These are phyloP conservation scores for Pantelozetes paolii DNA, from an alignment of 2,888 invertebrate species.

Conservation along the genomic window DNA sequence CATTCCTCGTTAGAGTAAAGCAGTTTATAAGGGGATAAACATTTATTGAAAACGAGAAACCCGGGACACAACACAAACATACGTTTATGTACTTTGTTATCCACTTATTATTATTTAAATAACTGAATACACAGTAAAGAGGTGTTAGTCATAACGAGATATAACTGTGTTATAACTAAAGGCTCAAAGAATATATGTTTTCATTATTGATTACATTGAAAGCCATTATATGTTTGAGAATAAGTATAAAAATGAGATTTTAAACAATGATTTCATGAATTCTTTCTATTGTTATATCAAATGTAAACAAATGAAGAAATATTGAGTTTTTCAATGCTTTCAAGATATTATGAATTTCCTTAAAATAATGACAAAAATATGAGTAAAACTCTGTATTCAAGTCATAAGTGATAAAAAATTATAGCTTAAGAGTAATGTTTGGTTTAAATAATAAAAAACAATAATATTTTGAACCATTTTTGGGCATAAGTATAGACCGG, in stretches of 20 bases:
- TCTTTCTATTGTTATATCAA: neutral
- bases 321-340: neutral
- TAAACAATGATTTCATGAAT: neutral
- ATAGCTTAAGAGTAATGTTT: neutral
- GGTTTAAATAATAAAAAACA: neutral
- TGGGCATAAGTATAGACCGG: neutral
- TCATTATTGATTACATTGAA: neutral
- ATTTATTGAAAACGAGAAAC: too few species aligned
- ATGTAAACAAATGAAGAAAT: conserved; percentile 10
- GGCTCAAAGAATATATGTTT: neutral
- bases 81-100: too few species aligned
- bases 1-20: too few species aligned
- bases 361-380: neutral
- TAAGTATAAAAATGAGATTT: neutral
- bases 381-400: neutral
- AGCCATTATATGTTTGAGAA: neutral
- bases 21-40: too few species aligned
- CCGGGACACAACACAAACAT: too few species aligned
- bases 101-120: too few species aligned
- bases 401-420: neutral
- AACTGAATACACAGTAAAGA: too few species aligned
- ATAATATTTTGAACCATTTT: neutral
- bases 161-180: neutral
- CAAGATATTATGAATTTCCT: neutral
- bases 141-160: too few species aligned